phyloP scores from a whole-genome alignment of 2,888 invertebrate genomes.

The Mythimna impura region DNA sequence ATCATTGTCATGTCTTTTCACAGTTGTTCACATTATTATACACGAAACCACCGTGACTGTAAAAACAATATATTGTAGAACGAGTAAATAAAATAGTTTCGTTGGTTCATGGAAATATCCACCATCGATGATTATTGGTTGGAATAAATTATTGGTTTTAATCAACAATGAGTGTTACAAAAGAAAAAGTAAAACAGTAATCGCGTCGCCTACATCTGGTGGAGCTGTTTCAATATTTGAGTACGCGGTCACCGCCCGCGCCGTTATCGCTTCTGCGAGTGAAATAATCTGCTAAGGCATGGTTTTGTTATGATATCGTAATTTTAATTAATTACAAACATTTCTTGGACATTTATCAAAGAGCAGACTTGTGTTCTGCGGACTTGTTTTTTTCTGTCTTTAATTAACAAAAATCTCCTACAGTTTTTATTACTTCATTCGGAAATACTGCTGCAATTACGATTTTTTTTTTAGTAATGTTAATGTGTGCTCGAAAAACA shows the following conservation, averaged over 20 bases:
- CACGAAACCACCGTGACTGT: neutral
- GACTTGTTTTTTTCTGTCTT: constrained; percentile 20
- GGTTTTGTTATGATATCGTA: constrained; percentile 34
- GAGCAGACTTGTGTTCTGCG: constrained; percentile 19
- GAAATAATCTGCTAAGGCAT: constrained; percentile 58
- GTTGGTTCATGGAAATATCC: neutral
- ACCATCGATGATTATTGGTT: neutral
- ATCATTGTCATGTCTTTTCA: constrained; percentile 18
- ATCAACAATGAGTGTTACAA: constrained; percentile 46
- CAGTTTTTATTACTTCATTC: constrained; percentile 11
- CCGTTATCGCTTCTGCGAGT: constrained; percentile 74
- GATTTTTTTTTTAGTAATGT: constrained; percentile 6
- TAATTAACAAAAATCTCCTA: constrained; percentile 7
- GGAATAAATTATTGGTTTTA: constrained; percentile 24
- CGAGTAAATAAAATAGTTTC: neutral
- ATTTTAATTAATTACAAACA: constrained; percentile 43
- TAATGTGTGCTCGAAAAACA: neutral
- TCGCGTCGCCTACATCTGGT: constrained; percentile 69
- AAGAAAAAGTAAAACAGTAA: constrained; percentile 62
- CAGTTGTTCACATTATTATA: neutral
- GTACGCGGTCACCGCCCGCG: constrained; percentile 77
- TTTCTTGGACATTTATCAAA: constrained; percentile 40
- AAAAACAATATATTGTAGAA: neutral
- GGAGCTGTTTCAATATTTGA: constrained; percentile 80
- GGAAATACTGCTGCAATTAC: constrained; percentile 13